Evolutionary conservation across 2,888 invertebrate species (phyloP), one percentile per base, ranked within the genome.

Genomic region (Cordilura impudica): DNA sequence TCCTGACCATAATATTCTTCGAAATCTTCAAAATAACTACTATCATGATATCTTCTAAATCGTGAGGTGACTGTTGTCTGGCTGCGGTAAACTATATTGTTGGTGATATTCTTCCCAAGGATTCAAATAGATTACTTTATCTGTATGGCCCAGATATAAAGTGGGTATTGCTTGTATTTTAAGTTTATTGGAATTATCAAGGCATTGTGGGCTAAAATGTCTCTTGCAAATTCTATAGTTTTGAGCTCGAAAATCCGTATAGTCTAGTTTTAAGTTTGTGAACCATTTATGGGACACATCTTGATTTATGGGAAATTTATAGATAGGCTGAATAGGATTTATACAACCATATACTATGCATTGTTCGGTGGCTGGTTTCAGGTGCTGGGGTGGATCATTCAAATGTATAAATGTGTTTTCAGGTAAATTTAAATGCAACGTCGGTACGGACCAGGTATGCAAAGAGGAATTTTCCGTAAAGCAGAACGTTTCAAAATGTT

Each of bases 271-370:
- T 2, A 87, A 72, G 65, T 87, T 87, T 49, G 86, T 83, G 16
- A 86, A 85, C 87, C 87, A 87, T 79, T 87, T 88, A 2, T 76
- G 82, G 21, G 84, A 81, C 14, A 86, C 82, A 31, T 86, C 84
- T 7, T 83, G 84, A 16, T 56, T 83, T n/a, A 71, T 35, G 8
- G 87, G 87, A 73, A 87, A 88, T 61, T 69, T 71, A 35, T 70
- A 75, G 1, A 81, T 69, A 2, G 80, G 80, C 12, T 18, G 19
- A 29, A 66, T 8, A 2, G 79, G 79, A 26, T 67, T 66, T 49
- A 79, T 79, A 21, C 79, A 79, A 49, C 79, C 79, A 63, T 79
- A 79, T 10, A 75, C 79, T 35, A 79, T 66, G 31, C 79, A 79
- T 31, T 79, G 79, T 54, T 79, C 79, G 4, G 12, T 16, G 7